Percentiles rank a stretch among this genome's conserved stretches.
Evolutionary conservation across 2,888 invertebrate species (phyloP).

Genomic region (Elmis aenea): DNA sequence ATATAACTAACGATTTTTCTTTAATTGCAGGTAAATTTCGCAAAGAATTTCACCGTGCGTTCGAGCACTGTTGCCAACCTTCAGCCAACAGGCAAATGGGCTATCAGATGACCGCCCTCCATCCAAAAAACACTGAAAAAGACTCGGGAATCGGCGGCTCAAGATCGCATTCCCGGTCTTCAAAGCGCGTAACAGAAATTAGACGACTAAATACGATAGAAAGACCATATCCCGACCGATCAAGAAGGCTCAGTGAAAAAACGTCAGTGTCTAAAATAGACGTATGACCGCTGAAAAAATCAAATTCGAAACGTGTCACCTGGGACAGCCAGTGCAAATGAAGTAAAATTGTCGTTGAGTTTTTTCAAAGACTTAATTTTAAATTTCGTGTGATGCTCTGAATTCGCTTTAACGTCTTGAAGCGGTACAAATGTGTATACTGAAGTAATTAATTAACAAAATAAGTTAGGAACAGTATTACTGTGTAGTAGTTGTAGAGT

Average conservation of each 20-base stretch:
- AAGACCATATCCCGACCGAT: conserved; percentile 5
- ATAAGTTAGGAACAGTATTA: no score
- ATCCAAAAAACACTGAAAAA: conserved; percentile 24
- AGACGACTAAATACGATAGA: conserved; percentile 13
- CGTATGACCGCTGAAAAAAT: no score
- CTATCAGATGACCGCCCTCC: conserved; percentile 27
- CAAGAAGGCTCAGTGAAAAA: conserved; percentile 9
- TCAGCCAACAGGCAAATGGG: conserved; percentile 38
- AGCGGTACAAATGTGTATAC: no score
- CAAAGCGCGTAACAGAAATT: conserved; percentile 13
- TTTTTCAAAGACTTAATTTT: no score
- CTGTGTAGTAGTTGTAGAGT: no score
- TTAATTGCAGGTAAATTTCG: conserved; percentile 72
- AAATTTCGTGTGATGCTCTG: no score
- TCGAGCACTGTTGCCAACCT: conserved; percentile 54
- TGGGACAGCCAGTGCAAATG: no score
- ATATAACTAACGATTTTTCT: no score
- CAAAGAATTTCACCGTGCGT: conserved; percentile 64
- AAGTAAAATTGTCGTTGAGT: no score
- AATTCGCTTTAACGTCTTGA: no score
- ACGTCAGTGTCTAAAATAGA: conserved; percentile 9
- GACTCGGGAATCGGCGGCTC: conserved; percentile 19
- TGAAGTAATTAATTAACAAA: no score
- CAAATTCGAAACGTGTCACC: no score
- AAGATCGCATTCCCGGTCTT: conserved; percentile 13